Conservation (phyloP, 1,140 invertebrate genomes). For the Centruroides sculpturatus region DNA sequence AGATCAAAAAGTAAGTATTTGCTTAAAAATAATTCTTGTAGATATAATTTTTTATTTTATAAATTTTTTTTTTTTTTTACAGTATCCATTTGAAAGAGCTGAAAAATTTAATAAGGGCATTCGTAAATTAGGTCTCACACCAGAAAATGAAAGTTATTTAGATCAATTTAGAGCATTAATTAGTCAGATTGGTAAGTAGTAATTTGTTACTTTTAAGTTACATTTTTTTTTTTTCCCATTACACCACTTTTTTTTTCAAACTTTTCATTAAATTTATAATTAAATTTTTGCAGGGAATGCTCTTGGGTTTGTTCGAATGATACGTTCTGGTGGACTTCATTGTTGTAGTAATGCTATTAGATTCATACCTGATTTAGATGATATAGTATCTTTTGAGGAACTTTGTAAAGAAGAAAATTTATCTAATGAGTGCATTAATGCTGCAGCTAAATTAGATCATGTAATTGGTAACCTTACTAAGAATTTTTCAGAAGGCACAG, state of each 20-base stretch:
- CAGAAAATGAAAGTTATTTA: conserved; percentile 63
- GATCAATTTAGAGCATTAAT: conserved; percentile 86
- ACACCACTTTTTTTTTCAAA: neutral
- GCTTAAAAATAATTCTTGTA: too few relatives aligned
- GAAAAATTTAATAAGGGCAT: conserved; percentile 91
- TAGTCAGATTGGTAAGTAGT: conserved; percentile 63
- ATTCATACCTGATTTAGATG: conserved; percentile 73
- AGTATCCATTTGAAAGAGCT: conserved; percentile 69
- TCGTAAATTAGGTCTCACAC: conserved; percentile 65
- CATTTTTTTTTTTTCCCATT: neutral
- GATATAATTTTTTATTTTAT: too few relatives aligned
- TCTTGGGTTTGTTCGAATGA: conserved; percentile 87
- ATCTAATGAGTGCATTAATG: conserved; percentile 41
- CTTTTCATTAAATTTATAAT: conserved; percentile 1
- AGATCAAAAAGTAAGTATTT: conserved; percentile 30
- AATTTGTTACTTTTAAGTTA: neutral
- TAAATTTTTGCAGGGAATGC: conserved; percentile 55
- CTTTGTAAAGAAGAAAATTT: conserved; percentile 34
- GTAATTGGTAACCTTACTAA: conserved; percentile 61
- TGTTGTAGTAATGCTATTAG: conserved; percentile 78
- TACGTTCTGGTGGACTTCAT: conserved; percentile 83
- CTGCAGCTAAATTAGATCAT: conserved; percentile 55
- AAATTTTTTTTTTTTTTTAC: conserved; percentile 17
- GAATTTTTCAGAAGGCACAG: conserved; percentile 82
- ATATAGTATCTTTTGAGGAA: conserved; percentile 45